Percentiles rank a stretch among this genome's conserved stretches.
phyloP scores from a whole-genome alignment of 2,797 vertebrate genomes.

The Todus mexicanus region DNA sequence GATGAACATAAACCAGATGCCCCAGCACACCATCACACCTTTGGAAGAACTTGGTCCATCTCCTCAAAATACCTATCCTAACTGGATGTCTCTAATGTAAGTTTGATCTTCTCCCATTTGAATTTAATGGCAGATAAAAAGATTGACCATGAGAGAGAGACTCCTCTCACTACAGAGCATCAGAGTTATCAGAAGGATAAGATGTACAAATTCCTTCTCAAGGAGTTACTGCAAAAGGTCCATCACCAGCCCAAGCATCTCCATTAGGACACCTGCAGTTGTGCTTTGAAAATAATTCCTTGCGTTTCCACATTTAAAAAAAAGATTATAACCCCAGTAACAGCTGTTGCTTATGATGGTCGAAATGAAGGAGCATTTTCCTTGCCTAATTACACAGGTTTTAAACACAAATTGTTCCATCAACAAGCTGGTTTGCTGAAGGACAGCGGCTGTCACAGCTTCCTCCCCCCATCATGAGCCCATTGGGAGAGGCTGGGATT shows the following conservation, averaged over 20 bases:
- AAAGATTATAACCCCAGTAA: background rate
- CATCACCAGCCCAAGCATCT: background rate
- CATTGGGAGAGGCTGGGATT: background rate
- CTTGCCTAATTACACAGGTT: background rate
- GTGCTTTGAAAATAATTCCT: background rate
- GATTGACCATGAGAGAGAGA: accelerated
- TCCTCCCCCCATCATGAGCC: accelerated
- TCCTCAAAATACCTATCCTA: background rate
- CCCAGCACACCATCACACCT: background rate
- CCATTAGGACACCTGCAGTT: accelerated
- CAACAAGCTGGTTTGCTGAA: background rate
- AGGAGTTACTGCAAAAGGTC: background rate
- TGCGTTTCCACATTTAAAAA: background rate
- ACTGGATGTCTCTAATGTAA: background rate
- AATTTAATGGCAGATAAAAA: background rate
- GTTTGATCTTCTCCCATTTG: background rate
- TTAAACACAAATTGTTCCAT: background rate
- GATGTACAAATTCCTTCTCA: background rate
- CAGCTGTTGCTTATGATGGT: background rate
- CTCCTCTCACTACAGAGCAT: background rate
- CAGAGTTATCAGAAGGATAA: background rate
- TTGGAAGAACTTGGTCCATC: background rate
- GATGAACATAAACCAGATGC: background rate
- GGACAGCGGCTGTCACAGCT: background rate
- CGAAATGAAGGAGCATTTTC: background rate